A percentile compares a stretch with the other conserved stretches of the same genome.
Conservation (phyloP, 1,140 invertebrate genomes). For the Carposina sasakii region DNA sequence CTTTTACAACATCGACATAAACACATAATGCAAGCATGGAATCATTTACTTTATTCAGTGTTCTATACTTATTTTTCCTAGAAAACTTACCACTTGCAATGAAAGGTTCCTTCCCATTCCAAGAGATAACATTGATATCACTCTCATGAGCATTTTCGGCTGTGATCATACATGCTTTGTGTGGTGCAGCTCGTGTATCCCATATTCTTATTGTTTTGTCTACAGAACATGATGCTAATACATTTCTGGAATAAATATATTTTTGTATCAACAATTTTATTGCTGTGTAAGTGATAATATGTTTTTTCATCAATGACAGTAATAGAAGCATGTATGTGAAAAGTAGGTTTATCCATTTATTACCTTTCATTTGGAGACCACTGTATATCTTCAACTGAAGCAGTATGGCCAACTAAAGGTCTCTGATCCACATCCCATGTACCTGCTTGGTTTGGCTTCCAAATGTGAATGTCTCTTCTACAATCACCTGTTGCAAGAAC, state of each 20-base stretch:
- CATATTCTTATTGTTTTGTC: constrained; percentile 93
- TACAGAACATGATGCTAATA: constrained; percentile 96
- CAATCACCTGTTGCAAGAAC: constrained; percentile 92
- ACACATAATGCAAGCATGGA: not conserved
- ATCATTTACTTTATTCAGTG: too few species aligned
- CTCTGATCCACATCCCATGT: constrained; percentile 93
- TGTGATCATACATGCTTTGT: constrained; percentile 95
- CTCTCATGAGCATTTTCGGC: constrained; percentile 88
- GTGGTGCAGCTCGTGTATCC: constrained; percentile 89
- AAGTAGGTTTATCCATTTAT: too few species aligned
- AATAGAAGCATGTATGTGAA: too few species aligned
- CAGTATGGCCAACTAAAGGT: constrained; percentile 89
- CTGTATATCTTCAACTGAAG: constrained; percentile 98
- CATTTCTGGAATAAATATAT: constrained; percentile 73
- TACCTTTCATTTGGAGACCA: constrained; percentile 96
- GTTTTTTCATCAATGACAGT: too few species aligned
- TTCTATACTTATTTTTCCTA: too few species aligned
- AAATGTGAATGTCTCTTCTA: constrained; percentile 93
- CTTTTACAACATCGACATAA: not conserved
- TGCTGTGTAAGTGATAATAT: too few species aligned
- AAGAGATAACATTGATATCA: constrained; percentile 98
- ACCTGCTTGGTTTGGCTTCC: constrained; percentile 83
- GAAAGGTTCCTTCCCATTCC: constrained; percentile 94
- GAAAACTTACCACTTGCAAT: constrained; percentile 84
- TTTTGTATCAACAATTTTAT: not conserved